Evolutionary conservation across 2,888 invertebrate genomes (phyloP), one percentile per base, ranked within the genome.

Genomic region (Camponotus fellah): DNA sequence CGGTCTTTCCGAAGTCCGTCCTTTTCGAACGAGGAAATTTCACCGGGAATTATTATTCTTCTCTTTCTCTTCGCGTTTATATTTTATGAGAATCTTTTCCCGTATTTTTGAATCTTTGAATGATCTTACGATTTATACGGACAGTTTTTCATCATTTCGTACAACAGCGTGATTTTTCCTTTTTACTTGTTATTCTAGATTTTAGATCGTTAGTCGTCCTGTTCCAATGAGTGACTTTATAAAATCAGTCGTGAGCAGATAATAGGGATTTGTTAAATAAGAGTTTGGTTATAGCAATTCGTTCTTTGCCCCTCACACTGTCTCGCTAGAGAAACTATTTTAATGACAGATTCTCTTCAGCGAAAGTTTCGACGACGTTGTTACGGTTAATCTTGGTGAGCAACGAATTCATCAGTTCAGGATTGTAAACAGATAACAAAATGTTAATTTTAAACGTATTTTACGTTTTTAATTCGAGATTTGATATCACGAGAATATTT

Each of bases 281-380:
- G 26, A 69, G 8, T 58, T 26, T 40, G n/a, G 17, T 49, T 32
- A 68, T 49, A 53, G 32, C 37, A 17, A 56, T 77, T 53, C 43
- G 10, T 60, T n/a, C 46, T 60, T 49, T 34, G 49, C 26, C 34
- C 14, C 65, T 76, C 6, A 37, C 32, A n/a, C 5, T 34, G 26
- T 32, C 40, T 56, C 32, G 6, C 5, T 8, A 14, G 17, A 68
- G 43, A 58, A 68, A 58, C 43, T 6, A 58, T 37, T 66, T 8
- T 17, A 46, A 40, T 53, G 65, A 56, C 53, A 56, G 37, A 66
- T 43, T 68, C 53, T 66, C 68, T 66, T 68, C 14, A n/a, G 12
- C 1, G 46, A 69, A 14, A 68, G 43, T 69, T 60, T 34, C 1
- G 8, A 37, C 6, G 3, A 40, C 14, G 17, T 75, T 43, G 37